Evolutionary conservation across 2,113 vertebrate species (phyloP), one percentile per base, ranked within the genome.

Genomic region (Lichenostomus cassidix): DNA sequence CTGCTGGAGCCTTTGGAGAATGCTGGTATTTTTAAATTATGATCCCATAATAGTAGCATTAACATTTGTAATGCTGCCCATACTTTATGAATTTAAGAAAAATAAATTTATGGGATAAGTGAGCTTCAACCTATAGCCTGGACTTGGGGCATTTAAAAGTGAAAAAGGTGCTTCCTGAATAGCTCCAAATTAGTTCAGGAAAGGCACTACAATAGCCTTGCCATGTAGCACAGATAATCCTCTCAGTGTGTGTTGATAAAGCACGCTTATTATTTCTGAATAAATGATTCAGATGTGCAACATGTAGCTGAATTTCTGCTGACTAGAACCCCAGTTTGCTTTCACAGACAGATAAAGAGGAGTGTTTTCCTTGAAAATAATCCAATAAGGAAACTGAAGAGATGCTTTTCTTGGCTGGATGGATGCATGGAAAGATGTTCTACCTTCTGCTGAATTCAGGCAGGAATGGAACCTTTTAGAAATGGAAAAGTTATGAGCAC

Each of bases 41-140:
- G 97, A 97, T 97, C 96, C 93, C 95, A 50, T 98, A 97, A 98
- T 96, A 88, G 96, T 58, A 92, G 84, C 91, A 96, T 97, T 97
- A 98, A 97, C 97, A 97, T 97, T 95, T 97, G 97, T 95, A 98
- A 98, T 96, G 94, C 85, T 95, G 94, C 93, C 96, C 88, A 92
- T 81, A 55, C 88, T 95, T 97, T 82, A 79, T 52, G 80, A 97
- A 97, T 96, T 97, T 94, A 95, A 97, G 96, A 94, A 97, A 98
- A 97, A 97, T 97, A 95, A 94, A 96, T 96, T 95, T 96, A 92
- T 97, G 90, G 95, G 94, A 86, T 97, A 97, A 93, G 88, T 91
- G 95, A 83, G 86, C 28, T 86, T 89, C 69, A 70, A 64, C 73
- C 64, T 69, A 49, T 17, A 71, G 52, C 21, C 92, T 94, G 92